Percentiles rank a stretch among this genome's conserved stretches.
Evolutionary conservation across 92 coral and sea anemone species (phyloP).

Genomic region (Epizoanthus scotinus): DNA sequence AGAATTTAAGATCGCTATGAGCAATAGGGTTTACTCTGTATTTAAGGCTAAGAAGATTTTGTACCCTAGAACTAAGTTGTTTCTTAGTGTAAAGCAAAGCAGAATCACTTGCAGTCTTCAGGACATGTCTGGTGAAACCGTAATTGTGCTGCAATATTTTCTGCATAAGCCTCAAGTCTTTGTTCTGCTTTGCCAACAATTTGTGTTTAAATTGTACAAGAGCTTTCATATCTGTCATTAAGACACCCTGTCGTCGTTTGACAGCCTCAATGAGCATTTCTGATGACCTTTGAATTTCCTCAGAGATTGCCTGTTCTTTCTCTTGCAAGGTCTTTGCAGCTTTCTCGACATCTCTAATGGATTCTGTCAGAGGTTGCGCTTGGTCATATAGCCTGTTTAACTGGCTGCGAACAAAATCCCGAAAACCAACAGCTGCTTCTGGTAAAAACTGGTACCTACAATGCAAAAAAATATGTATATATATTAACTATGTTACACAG

Average conservation of each 20-base stretch:
- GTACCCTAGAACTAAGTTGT: slow-evolving; percentile 96
- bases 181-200: slow-evolving; percentile 89
- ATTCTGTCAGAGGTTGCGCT: slow-evolving; percentile 94
- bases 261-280: slow-evolving; percentile 89
- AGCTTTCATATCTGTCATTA: slow-evolving; percentile 86
- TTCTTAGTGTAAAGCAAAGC: slow-evolving; percentile 85
- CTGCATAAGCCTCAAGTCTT: slow-evolving; percentile 92
- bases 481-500: no score
- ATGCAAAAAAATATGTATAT: no score
- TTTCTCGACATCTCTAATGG: slow-evolving; percentile 93
- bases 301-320: slow-evolving; percentile 73
- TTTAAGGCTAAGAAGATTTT: slow-evolving; percentile 88
- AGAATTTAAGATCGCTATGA: slow-evolving; percentile 93
- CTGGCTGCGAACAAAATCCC: slow-evolving; percentile 83
- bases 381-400: slow-evolving; percentile 84
- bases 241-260: slow-evolving; percentile 82
- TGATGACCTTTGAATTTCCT: slow-evolving; percentile 78
- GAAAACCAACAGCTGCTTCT: slow-evolving; percentile 82
- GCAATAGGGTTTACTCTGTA: slow-evolving; percentile 95
- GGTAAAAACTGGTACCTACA: slow-evolving; percentile 84
- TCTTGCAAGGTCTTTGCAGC: slow-evolving; percentile 91
- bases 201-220: slow-evolving; percentile 93
- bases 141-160: slow-evolving; percentile 93
- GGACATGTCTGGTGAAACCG: slow-evolving; percentile 92
- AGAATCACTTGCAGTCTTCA: slow-evolving; percentile 84